These are phyloP conservation scores for Hypomecis punctinalis DNA, from an alignment of 2,888 invertebrate species.

Conservation along the genomic window DNA sequence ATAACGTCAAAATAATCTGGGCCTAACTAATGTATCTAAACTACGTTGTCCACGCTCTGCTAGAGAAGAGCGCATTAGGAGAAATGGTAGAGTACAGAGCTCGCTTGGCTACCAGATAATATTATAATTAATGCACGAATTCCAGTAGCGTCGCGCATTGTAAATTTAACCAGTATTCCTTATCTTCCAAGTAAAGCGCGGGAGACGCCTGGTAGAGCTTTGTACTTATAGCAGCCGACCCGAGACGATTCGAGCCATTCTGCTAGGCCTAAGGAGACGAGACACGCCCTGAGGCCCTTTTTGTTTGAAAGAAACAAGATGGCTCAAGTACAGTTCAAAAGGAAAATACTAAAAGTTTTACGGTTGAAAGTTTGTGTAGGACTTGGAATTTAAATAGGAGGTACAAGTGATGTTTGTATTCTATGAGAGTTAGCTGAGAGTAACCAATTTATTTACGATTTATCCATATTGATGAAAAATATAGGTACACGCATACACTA, in stretches of 20 bases:
- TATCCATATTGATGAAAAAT: too few species aligned
- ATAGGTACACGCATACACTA: too few species aligned
- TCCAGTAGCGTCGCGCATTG: neutral
- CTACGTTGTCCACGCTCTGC: too few species aligned
- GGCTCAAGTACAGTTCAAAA: conserved; percentile 9
- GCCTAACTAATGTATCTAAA: too few species aligned
- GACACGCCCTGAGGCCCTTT: conserved; percentile 4
- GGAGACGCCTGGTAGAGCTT: conserved; percentile 39
- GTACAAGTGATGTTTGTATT: neutral
- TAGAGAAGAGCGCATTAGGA: too few species aligned
- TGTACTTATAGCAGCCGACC: conserved; percentile 44
- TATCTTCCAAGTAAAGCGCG: conserved; percentile 33
- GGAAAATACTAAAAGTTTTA: conserved; percentile 2
- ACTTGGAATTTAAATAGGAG: neutral
- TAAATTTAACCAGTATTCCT: conserved; percentile 8
- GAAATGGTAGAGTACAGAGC: too few species aligned
- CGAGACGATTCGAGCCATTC: conserved; percentile 38
- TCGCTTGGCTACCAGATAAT: too few species aligned
- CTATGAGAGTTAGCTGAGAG: neutral
- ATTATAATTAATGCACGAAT: neutral
- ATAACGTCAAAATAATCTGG: too few species aligned
- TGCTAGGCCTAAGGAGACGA: neutral
- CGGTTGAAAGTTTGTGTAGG: neutral
- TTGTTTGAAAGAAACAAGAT: conserved; percentile 11
- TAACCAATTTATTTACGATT: too few species aligned